Evolutionary conservation across 2,888 invertebrate genomes (phyloP).

Genomic region (Carcina quercana): DNA sequence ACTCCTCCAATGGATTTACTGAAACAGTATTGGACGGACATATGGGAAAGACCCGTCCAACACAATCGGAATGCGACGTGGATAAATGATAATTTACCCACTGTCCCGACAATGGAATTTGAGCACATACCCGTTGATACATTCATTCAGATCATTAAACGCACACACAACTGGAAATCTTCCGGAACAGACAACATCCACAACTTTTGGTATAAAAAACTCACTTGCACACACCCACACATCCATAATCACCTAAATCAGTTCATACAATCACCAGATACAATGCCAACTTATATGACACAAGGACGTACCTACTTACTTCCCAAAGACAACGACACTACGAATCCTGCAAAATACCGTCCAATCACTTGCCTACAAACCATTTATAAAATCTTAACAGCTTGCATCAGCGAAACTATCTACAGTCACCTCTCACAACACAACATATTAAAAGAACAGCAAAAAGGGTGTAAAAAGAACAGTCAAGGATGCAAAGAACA

Average conservation of each 20-base stretch:
- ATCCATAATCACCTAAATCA: conserved; percentile 9
- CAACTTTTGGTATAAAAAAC: conserved; percentile 14
- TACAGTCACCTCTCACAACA: background rate
- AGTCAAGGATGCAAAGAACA: conserved; percentile 5
- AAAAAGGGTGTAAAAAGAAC: conserved; percentile 2
- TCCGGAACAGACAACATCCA: conserved; percentile 12
- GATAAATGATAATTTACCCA: conserved; percentile 13
- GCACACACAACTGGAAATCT: conserved; percentile 14
- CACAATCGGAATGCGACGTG: conserved; percentile 12
- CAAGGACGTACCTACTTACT: conserved; percentile 15
- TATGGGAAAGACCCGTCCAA: conserved; percentile 9
- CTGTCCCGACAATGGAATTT: conserved; percentile 16
- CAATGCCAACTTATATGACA: conserved; percentile 10
- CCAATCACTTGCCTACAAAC: conserved; percentile 21
- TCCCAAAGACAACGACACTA: conserved; percentile 9
- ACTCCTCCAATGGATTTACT: background rate
- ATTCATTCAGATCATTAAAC: conserved; percentile 5
- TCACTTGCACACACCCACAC: conserved; percentile 7
- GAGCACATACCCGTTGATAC: conserved; percentile 9
- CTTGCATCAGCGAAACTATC: conserved; percentile 10
- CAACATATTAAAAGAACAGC: conserved; percentile 4
- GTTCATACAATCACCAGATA: background rate
- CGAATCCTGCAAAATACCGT: conserved; percentile 14
- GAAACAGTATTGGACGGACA: conserved; percentile 12
- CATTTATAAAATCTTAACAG: conserved; percentile 16